These are phyloP conservation scores for Bradypodion ventrale DNA, from an alignment of 2,797 vertebrate species.

Conservation along the genomic window DNA sequence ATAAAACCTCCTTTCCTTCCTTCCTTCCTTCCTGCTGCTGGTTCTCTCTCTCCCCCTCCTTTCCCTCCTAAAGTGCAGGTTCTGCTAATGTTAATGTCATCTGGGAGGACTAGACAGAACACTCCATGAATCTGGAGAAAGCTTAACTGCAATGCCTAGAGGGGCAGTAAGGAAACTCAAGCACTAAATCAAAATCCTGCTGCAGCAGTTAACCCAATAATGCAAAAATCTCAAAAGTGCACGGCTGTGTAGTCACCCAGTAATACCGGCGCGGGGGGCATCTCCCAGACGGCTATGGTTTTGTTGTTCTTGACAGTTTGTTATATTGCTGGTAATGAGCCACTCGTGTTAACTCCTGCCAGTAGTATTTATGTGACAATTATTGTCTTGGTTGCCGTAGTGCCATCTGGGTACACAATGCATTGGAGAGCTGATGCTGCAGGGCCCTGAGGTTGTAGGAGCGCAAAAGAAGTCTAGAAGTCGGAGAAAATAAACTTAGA, in stretches of 20 bases:
- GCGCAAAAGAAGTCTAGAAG: too few species aligned
- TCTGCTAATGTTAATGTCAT: constrained; percentile 14
- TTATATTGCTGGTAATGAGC: neutral
- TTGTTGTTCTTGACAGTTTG: neutral
- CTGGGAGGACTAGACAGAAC: neutral
- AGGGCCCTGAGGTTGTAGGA: too few species aligned
- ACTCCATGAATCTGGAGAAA: constrained; percentile 7
- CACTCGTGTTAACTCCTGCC: neutral
- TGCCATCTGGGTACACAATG: neutral
- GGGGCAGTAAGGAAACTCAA: neutral
- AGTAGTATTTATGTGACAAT: neutral
- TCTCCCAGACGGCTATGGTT: neutral
- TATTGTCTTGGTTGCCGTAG: neutral
- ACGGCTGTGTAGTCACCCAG: neutral
- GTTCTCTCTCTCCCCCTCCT: neutral
- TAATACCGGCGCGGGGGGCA: constrained; percentile 3
- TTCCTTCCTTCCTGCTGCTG: too few species aligned
- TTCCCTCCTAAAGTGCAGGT: neutral
- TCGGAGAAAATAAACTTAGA: neutral
- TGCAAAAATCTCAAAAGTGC: neutral
- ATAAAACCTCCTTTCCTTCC: neutral
- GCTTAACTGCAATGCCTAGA: constrained; percentile 20
- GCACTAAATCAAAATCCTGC: constrained; percentile 10
- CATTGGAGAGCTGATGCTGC: neutral
- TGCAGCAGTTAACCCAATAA: neutral